phyloP scores from a whole-genome alignment of 2,888 invertebrate species.

The Harpagoxenus sublaevis region DNA sequence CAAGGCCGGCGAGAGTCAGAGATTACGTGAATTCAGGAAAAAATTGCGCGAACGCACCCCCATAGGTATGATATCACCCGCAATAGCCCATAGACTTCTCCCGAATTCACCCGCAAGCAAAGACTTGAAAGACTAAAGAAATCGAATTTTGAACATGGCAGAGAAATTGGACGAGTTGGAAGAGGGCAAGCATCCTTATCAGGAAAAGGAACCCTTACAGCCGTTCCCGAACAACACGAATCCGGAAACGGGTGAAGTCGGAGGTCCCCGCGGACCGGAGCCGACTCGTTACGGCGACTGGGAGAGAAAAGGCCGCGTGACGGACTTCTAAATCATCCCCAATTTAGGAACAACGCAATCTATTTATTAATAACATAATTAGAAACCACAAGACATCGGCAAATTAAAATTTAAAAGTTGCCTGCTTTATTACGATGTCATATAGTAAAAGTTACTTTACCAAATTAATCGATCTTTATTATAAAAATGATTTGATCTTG shows the following conservation, averaged over 20 bases:
- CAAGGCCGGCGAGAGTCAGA: slow-evolving; percentile 86
- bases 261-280: slow-evolving; percentile 98
- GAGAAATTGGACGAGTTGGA: slow-evolving; percentile 93
- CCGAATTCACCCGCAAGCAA: not conserved
- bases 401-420: not conserved
- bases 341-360: not conserved
- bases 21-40: slow-evolving; percentile 91
- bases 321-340: slow-evolving; percentile 92
- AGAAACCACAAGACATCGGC: not conserved
- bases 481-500: not conserved
- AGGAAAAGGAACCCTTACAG: slow-evolving; percentile 94
- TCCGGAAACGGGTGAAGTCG: slow-evolving; percentile 97
- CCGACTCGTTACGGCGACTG: slow-evolving; percentile 99
- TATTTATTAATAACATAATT: slow-evolving; percentile 5
- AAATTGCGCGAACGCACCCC: slow-evolving; percentile 90
- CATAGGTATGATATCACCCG: slow-evolving; percentile 84
- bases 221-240: slow-evolving; percentile 96
- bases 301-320: slow-evolving; percentile 99
- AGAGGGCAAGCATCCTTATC: slow-evolving; percentile 90
- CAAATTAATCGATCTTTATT: not conserved
- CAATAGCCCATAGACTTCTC: not conserved
- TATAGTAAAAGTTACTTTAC: not conserved
- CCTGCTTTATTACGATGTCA: not conserved
- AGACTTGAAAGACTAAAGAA: not conserved
- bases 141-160: slow-evolving; percentile 83